Evolutionary conservation across 2,888 invertebrate species (phyloP), one percentile per base, ranked within the genome.

Genomic region (Pseudococcus viburni): DNA sequence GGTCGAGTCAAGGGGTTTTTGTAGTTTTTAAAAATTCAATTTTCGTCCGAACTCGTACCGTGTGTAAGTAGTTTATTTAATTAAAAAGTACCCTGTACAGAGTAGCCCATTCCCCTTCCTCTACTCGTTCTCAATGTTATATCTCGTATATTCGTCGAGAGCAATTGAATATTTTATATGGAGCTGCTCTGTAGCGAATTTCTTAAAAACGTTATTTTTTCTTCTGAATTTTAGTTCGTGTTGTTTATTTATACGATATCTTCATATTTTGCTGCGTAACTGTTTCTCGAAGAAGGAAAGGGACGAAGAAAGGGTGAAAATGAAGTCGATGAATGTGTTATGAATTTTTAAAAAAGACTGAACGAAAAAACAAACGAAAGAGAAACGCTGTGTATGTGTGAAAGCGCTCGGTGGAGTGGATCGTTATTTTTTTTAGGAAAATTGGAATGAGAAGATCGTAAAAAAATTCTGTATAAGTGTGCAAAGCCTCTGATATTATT

Each of bases 121-220:
- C 22, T 64, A 22, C 64, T 33, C 26, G 26, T 6, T 59, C n/a
- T 59, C 59, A n/a, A n/a, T 59, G 17, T 9, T 15, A 55, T 55
- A 1, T 12, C 12, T 55, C 55, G 12, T 55, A 17, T 59, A 59
- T 19, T 59, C 59, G 59, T 59, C 6, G 19, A 59, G n/a, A 59
- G 59, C 59, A 59, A 59, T 59, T 59, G 59, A 59, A 59, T 59
- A 59, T 59, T 59, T 59, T 59, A 59, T 59, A 59, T 19, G 55
- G 17, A 55, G 59, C 19, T 19, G 19, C 7, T 6, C 59, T 8
- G 59, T 33, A 33, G 3, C 19, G 7, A 19, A 8, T 59, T 59
- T 59, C 59, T 59, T 19, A 6, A n/a, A 19, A 59, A 59, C n/a
- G 59, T 12, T 55, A 15, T 55, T 55, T 55, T 55, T 9, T 5